These are phyloP conservation scores for Pseudachorutes palmiensis DNA, from an alignment of 1,140 invertebrate genomes.

Conservation along the genomic window DNA sequence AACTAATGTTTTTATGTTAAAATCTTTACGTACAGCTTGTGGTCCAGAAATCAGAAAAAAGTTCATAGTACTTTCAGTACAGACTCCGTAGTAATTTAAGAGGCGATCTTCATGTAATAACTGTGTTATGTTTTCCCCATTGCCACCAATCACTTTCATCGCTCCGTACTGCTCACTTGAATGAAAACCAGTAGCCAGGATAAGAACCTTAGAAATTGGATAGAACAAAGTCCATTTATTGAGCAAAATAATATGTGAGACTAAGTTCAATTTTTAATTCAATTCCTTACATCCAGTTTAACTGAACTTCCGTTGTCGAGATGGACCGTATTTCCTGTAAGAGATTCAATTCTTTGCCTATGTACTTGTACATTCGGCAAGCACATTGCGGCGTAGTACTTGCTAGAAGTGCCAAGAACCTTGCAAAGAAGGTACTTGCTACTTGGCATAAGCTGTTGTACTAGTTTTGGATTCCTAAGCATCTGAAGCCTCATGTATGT, in stretches of 20 bases:
- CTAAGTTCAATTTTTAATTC: too few species aligned
- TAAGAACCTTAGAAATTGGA: slow-evolving; percentile 18
- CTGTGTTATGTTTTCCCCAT: slow-evolving; percentile 19
- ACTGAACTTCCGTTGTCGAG: neutral
- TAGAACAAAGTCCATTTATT: neutral
- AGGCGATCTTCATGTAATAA: slow-evolving; percentile 18
- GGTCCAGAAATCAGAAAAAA: neutral
- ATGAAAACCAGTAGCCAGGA: slow-evolving; percentile 23
- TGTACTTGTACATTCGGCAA: neutral
- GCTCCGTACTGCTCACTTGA: slow-evolving; percentile 20
- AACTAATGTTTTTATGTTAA: neutral
- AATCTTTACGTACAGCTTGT: neutral
- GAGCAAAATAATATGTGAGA: neutral
- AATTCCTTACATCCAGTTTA: neutral
- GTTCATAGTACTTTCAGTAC: slow-evolving; percentile 2
- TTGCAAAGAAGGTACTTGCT: too few species aligned
- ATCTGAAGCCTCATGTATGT: too few species aligned
- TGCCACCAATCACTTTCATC: slow-evolving; percentile 17
- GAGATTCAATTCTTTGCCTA: neutral
- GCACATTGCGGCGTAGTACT: neutral
- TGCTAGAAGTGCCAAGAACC: neutral
- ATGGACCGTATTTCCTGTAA: neutral
- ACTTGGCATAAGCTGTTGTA: too few species aligned
- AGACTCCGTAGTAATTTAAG: slow-evolving; percentile 9
- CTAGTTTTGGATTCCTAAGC: too few species aligned